Percentiles rank a stretch among this genome's conserved stretches.
Conservation (phyloP, 2,888 invertebrate species). For the Pheosia tremula region DNA sequence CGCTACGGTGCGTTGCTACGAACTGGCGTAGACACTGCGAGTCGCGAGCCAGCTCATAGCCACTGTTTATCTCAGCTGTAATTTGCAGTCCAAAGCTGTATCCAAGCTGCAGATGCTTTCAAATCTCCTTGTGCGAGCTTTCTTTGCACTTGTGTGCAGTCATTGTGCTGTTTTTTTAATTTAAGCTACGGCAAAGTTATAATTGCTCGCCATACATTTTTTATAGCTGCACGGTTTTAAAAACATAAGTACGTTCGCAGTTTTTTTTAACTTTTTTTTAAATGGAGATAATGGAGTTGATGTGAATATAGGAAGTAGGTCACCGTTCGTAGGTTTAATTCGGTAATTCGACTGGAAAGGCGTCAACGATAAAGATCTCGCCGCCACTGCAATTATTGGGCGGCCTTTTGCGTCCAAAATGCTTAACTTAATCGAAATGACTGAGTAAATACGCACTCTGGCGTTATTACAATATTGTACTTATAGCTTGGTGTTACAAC, state of each 20-base stretch:
- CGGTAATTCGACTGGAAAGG: conserved; percentile 64
- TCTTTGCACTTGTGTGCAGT: conserved; percentile 73
- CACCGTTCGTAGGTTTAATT: conserved; percentile 56
- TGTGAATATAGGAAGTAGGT: conserved; percentile 49
- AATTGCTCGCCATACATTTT: conserved; percentile 49
- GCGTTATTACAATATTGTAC: conserved; percentile 34
- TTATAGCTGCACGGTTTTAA: conserved; percentile 17
- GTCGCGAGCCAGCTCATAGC: conserved; percentile 54
- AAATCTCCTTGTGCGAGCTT: conserved; percentile 75
- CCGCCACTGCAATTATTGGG: conserved; percentile 69
- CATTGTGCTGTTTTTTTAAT: conserved; percentile 64
- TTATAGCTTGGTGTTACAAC: too few species aligned
- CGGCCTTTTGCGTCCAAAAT: conserved; percentile 60
- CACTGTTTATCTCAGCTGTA: conserved; percentile 75
- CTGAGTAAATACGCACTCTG: conserved; percentile 58
- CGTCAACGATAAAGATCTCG: conserved; percentile 69
- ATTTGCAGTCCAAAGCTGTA: conserved; percentile 77
- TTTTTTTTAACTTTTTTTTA: conserved; percentile 3
- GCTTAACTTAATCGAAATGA: conserved; percentile 65
- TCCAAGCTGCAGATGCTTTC: conserved; percentile 77
- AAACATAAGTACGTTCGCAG: background rate
- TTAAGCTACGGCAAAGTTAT: conserved; percentile 48
- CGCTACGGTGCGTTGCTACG: conserved; percentile 65
- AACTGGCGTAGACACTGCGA: conserved; percentile 66
- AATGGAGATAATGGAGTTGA: conserved; percentile 34